Conservation (phyloP, 2,888 invertebrate species). For the Thyatira batis region DNA sequence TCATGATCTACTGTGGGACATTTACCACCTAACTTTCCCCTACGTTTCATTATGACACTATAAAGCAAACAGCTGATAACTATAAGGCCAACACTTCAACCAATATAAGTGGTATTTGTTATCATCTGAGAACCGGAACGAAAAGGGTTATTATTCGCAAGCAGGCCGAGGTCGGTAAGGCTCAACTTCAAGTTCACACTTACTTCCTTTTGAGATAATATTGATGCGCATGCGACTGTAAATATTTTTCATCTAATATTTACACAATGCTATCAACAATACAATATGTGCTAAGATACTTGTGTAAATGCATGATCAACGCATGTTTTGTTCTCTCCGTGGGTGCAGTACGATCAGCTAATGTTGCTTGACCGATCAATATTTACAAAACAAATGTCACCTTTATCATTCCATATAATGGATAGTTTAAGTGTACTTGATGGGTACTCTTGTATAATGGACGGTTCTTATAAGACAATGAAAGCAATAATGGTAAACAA, state of each 20-base stretch:
- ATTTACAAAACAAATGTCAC: too few species aligned
- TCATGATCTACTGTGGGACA: too few species aligned
- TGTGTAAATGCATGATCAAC: neutral
- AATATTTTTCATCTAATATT: neutral
- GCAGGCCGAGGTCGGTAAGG: constrained; percentile 1
- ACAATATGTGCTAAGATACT: neutral
- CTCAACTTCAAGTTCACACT: constrained; percentile 4
- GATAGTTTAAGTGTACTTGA: too few species aligned
- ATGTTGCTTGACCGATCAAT: neutral
- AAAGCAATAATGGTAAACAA: too few species aligned
- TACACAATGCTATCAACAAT: neutral
- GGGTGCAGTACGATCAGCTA: neutral
- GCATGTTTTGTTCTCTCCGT: neutral
- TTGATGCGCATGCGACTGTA: constrained; percentile 1
- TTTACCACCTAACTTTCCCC: too few species aligned
- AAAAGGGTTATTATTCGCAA: neutral
- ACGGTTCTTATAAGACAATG: too few species aligned
- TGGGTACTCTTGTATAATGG: too few species aligned
- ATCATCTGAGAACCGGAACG: constrained; percentile 2
- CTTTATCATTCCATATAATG: too few species aligned
- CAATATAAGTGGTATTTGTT: neutral
- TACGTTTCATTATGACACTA: too few species aligned
- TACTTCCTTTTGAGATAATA: constrained; percentile 5
- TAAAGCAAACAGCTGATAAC: too few species aligned
- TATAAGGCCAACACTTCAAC: neutral